A percentile compares a stretch with the other conserved stretches of the same genome.
These are phyloP conservation scores for Liodrosophila aerea DNA, from an alignment of 2,888 invertebrate species.

Conservation along the genomic window DNA sequence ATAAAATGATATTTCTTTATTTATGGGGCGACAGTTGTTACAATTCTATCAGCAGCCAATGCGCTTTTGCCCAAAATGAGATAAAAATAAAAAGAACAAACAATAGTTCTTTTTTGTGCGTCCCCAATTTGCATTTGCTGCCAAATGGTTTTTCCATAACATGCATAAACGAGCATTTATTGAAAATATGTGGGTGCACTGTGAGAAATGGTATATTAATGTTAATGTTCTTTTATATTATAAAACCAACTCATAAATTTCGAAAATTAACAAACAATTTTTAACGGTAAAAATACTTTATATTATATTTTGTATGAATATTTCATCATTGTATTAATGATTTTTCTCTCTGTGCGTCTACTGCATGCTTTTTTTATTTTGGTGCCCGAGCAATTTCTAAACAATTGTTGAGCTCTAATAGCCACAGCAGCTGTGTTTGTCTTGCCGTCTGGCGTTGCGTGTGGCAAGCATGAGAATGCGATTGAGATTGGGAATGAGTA, in stretches of 20 bases:
- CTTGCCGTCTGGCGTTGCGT: constrained; percentile 18
- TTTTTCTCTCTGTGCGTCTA: constrained; percentile 4
- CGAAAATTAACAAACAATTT: too few species aligned
- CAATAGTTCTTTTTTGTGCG: constrained; percentile 53
- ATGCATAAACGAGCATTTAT: constrained; percentile 56
- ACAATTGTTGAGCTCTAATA: constrained; percentile 50
- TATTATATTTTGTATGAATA: background rate
- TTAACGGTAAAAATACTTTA: too few species aligned
- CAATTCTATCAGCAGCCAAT: constrained; percentile 71
- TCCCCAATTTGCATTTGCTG: constrained; percentile 60
- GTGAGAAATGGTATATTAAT: background rate
- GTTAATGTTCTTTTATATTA: background rate
- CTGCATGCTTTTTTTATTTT: constrained; percentile 34
- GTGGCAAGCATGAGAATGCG: constrained; percentile 25
- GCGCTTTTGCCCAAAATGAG: constrained; percentile 37
- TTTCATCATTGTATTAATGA: background rate
- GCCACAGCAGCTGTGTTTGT: constrained; percentile 61
- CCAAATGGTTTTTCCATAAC: constrained; percentile 51
- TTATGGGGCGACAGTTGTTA: constrained; percentile 76
- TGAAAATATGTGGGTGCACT: constrained; percentile 42
- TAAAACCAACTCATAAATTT: too few species aligned
- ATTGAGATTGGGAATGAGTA: constrained; percentile 8
- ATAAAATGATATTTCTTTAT: constrained; percentile 52
- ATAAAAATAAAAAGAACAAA: constrained; percentile 42
- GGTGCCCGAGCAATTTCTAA: constrained; percentile 57